Evolutionary conservation across 1,140 invertebrate species (phyloP).

Genomic region (Coelopa frigida): DNA sequence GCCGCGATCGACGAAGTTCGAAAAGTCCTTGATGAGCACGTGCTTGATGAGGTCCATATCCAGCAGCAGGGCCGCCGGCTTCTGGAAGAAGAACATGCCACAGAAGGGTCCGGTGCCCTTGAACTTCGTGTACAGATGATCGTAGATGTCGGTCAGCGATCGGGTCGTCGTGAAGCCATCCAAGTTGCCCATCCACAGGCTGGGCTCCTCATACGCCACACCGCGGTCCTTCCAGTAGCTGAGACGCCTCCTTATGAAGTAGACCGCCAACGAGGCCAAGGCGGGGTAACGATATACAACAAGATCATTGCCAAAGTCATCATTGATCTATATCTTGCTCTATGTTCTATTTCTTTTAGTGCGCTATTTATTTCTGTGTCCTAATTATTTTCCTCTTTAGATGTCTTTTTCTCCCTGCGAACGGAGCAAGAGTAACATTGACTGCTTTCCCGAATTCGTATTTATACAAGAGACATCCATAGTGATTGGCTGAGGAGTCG

Average conservation of each 20-base stretch:
- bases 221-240: slow-evolving; percentile 9
- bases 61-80: neutral
- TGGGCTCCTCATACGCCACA: slow-evolving; percentile 7
- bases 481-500: too few relatives aligned
- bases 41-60: slow-evolving; percentile 43
- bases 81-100: slow-evolving; percentile 21
- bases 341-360: too few relatives aligned
- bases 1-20: slow-evolving; percentile 47
- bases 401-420: neutral
- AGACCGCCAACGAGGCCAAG: neutral
- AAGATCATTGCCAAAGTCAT: neutral
- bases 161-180: neutral
- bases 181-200: neutral
- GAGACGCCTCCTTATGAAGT: slow-evolving; percentile 3
- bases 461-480: too few relatives aligned
- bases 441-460: too few relatives aligned
- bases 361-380: too few relatives aligned
- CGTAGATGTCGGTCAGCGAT: neutral
- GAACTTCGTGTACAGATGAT: neutral
- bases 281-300: neutral
- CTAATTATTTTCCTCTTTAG: neutral
- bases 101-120: slow-evolving; percentile 25
- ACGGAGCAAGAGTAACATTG: neutral
- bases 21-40: slow-evolving; percentile 51
- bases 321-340: neutral